Conservation (phyloP, 2,888 invertebrate genomes). For the Masnerella sp. region DNA sequence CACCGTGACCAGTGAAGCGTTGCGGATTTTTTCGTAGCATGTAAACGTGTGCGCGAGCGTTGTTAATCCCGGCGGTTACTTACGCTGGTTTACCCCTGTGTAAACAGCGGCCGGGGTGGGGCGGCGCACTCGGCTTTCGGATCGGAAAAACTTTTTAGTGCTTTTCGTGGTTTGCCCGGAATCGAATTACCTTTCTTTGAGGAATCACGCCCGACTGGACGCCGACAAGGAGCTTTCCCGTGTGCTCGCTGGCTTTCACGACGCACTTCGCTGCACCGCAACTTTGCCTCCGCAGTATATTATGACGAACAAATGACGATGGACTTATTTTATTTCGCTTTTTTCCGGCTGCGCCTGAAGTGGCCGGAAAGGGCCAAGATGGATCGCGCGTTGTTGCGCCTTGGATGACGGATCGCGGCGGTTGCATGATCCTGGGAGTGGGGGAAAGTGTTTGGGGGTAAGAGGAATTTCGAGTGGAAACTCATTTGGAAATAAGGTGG, state of each 20-base stretch:
- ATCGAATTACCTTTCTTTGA: conserved; percentile 62
- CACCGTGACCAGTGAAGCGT: neutral
- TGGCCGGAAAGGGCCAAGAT: neutral
- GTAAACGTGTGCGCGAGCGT: conserved; percentile 62
- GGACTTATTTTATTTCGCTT: conserved; percentile 35
- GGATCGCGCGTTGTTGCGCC: conserved; percentile 13
- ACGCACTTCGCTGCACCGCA: conserved; percentile 51
- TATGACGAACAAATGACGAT: conserved; percentile 56
- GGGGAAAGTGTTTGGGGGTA: conserved; percentile 1
- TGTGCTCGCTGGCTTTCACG: conserved; percentile 51
- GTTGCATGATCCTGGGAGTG: no score
- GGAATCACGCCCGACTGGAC: conserved; percentile 60
- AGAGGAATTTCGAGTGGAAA: no score
- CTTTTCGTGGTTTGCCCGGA: conserved; percentile 59
- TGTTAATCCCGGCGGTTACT: conserved; percentile 66
- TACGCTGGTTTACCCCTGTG: conserved; percentile 64
- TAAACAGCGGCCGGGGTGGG: conserved; percentile 56
- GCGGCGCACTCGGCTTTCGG: conserved; percentile 45
- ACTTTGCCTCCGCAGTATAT: conserved; percentile 47
- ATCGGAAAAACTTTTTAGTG: conserved; percentile 63
- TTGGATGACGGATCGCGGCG: conserved; percentile 5
- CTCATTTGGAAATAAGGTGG: no score
- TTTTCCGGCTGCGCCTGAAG: neutral
- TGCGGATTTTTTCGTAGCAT: conserved; percentile 56
- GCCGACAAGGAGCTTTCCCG: conserved; percentile 55